These are phyloP conservation scores for Drosophila tropicalis DNA, from an alignment of 1,140 invertebrate genomes.

Conservation along the genomic window DNA sequence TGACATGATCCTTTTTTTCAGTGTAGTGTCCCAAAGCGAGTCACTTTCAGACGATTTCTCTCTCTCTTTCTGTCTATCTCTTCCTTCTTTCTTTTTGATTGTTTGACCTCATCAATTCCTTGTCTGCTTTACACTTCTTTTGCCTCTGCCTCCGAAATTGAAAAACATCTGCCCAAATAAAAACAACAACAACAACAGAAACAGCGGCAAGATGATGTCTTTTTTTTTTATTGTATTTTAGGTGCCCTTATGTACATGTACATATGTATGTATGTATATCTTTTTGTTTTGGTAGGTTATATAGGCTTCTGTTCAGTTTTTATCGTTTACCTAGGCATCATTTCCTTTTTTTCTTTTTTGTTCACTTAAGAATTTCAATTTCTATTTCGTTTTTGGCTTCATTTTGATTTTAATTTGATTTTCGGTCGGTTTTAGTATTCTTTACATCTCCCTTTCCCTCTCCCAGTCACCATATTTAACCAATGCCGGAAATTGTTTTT, in stretches of 20 bases:
- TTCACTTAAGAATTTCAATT: constrained; percentile 14
- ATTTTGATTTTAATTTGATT: constrained; percentile 63
- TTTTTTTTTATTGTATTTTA: constrained; percentile 23
- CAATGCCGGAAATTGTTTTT: constrained; percentile 58
- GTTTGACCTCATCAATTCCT: constrained; percentile 17
- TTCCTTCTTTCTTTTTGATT: background rate
- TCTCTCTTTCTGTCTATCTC: background rate
- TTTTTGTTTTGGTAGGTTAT: constrained; percentile 14
- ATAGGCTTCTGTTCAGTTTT: constrained; percentile 20
- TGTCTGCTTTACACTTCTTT: constrained; percentile 20
- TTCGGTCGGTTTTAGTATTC: constrained; percentile 28
- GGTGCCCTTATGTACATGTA: background rate
- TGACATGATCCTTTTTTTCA: background rate
- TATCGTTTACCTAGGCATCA: constrained; percentile 17
- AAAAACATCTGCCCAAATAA: constrained; percentile 44
- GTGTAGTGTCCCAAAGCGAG: background rate
- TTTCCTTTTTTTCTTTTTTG: constrained; percentile 14
- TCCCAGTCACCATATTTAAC: background rate
- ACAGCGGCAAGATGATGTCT: background rate
- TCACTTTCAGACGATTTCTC: background rate
- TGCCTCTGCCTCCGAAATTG: constrained; percentile 2
- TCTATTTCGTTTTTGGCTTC: constrained; percentile 33
- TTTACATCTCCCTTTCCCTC: constrained; percentile 11
- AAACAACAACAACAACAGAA: background rate
- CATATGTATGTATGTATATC: background rate